Conservation (phyloP, 2,888 invertebrate species). For the Eristalinus sepulchralis region DNA sequence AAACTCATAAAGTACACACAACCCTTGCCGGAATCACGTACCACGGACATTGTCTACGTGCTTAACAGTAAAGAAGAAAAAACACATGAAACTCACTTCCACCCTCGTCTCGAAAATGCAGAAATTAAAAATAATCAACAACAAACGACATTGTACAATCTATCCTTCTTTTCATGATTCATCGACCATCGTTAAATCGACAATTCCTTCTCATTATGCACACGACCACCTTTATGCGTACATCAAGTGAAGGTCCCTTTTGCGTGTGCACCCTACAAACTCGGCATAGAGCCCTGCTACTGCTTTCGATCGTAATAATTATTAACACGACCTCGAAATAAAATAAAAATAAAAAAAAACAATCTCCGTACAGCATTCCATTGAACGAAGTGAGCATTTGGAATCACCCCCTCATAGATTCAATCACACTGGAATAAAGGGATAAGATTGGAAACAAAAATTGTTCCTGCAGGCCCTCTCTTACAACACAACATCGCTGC, state of each 20-base stretch:
- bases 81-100: background rate
- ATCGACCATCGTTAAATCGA: constrained; percentile 63
- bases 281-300: constrained; percentile 19
- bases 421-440: constrained; percentile 23
- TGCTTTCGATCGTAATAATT: constrained; percentile 51
- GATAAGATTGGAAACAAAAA: constrained; percentile 44
- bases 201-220: constrained; percentile 68
- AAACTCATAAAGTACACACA: too few relatives aligned
- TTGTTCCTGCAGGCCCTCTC: constrained; percentile 18
- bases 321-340: constrained; percentile 62
- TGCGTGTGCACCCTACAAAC: background rate
- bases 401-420: background rate
- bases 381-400: constrained; percentile 40
- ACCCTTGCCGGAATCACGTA: background rate
- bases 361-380: constrained; percentile 23
- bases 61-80: background rate
- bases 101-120: background rate
- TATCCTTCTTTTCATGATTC: constrained; percentile 40
- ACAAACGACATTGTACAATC: constrained; percentile 3
- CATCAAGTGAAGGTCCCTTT: background rate
- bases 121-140: constrained; percentile 7
- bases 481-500: constrained; percentile 15
- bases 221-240: constrained; percentile 61
- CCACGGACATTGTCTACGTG: constrained; percentile 15
- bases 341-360: constrained; percentile 18